Base-by-base conservation (phyloP, 2,797 vertebrate genomes). In the Crocidura indochinensis region DNA sequence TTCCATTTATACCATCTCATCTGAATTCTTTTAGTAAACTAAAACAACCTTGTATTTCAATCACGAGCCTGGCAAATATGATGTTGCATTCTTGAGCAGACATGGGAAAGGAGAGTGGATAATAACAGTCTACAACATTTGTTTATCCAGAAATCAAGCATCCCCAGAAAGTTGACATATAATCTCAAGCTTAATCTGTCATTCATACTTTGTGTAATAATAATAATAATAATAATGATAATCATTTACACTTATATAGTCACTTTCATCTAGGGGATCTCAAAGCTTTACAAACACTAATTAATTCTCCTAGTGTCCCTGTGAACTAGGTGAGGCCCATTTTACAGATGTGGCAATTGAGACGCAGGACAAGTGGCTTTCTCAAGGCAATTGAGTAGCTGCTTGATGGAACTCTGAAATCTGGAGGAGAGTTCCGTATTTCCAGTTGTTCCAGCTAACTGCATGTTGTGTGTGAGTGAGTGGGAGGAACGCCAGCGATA, bases 191-290 rank as follows among this genome's bases (percentile, higher is more conserved):
- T 95, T 94, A 92, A 92, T 79, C 92, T 93, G 78, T 84, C 84
- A 93, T 94, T 84, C 96, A 77, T 93, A 89, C 91, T 94, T 94
- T 88, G 89, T 91, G 44, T 94, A 92, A 95, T 89, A 90, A 91
- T 87, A 92, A 90, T 92, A 72, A 94, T 95, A 60, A 87, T 93
- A 24, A 90, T 96, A 89, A 96, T 96, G 90, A 95, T 95, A 92
- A 96, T 95, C 78, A 95, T 95, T 94, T 96, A 79, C 68, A 71
- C 84, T 93, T 94, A 94, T 91, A 94, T 82, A 93, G 92, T 29
- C 69, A 88, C 96, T 96, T 96, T 96, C 95, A 96, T 96, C 95
- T 96, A 80, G 88, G 84, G 84, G 71, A 94, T 94, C 92, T 95
- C 92, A 88, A 77, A 65, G 90, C 88, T 94, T 88, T 93, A 88